phyloP scores from a whole-genome alignment of 1,140 invertebrate species.

The Dinothrombium tinctorium region DNA sequence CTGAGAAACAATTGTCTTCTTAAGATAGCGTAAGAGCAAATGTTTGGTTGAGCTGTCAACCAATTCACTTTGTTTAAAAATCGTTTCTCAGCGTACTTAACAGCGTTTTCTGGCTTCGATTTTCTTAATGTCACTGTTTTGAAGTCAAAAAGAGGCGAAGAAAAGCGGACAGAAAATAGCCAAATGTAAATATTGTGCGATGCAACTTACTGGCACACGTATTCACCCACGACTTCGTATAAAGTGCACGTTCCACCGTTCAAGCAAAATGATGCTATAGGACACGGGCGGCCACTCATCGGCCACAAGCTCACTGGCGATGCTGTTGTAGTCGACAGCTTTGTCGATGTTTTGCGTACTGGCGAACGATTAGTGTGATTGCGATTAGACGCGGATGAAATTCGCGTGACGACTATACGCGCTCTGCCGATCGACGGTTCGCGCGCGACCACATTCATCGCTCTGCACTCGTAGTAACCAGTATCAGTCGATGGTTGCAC shows the following conservation, averaged over 20 bases:
- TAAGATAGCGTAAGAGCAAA: too few species aligned
- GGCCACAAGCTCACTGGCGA: slow-evolving; percentile 9
- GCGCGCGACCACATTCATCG: slow-evolving; percentile 13
- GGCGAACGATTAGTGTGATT: too few species aligned
- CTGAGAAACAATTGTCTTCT: too few species aligned
- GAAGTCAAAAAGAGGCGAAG: not conserved
- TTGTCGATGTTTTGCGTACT: not conserved
- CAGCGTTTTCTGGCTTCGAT: too few species aligned
- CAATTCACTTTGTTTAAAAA: too few species aligned
- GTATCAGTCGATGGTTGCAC: slow-evolving; percentile 7
- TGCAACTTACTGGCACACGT: slow-evolving; percentile 56
- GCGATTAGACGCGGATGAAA: too few species aligned
- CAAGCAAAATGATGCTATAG: slow-evolving; percentile 38
- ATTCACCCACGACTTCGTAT: slow-evolving; percentile 45
- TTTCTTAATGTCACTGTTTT: too few species aligned
- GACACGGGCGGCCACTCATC: slow-evolving; percentile 27
- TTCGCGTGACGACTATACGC: slow-evolving; percentile 7
- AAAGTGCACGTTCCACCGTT: slow-evolving; percentile 55
- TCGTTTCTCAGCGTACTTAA: too few species aligned
- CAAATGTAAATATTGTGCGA: too few species aligned
- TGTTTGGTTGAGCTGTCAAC: too few species aligned
- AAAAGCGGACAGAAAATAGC: not conserved
- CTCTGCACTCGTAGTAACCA: slow-evolving; percentile 15
- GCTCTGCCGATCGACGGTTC: slow-evolving; percentile 5
- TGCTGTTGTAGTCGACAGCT: not conserved